Conservation (phyloP, 2,113 vertebrate species). For the Mesocricetus auratus region DNA sequence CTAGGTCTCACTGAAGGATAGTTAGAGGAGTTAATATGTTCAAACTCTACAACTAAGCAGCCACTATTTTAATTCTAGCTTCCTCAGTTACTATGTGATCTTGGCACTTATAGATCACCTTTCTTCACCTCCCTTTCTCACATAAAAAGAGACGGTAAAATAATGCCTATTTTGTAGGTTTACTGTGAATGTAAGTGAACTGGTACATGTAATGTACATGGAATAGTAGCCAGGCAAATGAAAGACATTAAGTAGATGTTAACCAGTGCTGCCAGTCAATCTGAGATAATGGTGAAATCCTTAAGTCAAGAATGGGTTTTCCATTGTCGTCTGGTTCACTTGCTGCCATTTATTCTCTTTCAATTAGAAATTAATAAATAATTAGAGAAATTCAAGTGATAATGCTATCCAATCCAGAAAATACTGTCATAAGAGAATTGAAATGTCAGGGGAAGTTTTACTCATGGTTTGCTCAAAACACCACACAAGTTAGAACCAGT, state of each 20-base stretch:
- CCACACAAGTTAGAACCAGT: background rate
- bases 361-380: background rate
- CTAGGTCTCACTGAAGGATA: background rate
- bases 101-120: background rate
- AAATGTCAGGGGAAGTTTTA: background rate
- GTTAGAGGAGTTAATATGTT: background rate
- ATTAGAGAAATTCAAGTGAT: background rate
- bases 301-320: background rate
- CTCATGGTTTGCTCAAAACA: background rate
- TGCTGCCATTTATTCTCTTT: background rate
- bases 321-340: background rate
- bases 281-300: background rate
- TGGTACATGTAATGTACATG: background rate
- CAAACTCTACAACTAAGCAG: background rate
- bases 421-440: background rate
- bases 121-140: background rate
- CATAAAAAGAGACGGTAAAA: background rate
- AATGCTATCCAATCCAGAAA: background rate
- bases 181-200: background rate
- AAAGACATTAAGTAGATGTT: background rate
- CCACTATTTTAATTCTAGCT: background rate
- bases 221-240: background rate
- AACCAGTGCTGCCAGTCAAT: background rate
- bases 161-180: background rate
- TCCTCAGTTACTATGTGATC: background rate